phyloP scores from a whole-genome alignment of 2,113 vertebrate genomes.

The Gadus chalcogrammus region DNA sequence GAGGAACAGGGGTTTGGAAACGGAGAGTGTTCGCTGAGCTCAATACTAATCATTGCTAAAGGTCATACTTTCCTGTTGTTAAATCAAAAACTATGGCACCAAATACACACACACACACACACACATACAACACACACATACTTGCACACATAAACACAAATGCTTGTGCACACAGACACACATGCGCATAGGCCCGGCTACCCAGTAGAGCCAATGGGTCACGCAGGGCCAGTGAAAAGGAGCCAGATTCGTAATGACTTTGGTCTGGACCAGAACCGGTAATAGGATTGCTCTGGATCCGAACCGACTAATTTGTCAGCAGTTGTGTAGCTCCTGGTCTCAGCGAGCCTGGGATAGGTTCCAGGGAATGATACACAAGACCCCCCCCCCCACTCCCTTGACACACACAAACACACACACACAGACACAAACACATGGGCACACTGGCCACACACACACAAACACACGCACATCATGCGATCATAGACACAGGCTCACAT shows the following conservation, averaged over 20 bases:
- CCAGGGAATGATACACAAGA: slow-evolving; percentile 61
- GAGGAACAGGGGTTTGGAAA: not conserved
- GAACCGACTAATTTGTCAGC: slow-evolving; percentile 64
- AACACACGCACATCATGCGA: not conserved
- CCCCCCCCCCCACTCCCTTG: not conserved
- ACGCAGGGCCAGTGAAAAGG: slow-evolving; percentile 19
- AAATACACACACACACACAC: slow-evolving; percentile 1
- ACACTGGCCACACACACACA: not conserved
- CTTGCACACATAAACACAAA: slow-evolving; percentile 7
- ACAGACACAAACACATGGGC: not conserved
- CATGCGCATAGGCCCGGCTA: slow-evolving; percentile 2
- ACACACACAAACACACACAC: not conserved
- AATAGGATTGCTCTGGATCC: slow-evolving; percentile 55
- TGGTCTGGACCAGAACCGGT: slow-evolving; percentile 43
- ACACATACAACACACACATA: not conserved
- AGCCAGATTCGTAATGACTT: slow-evolving; percentile 41
- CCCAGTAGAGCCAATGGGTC: slow-evolving; percentile 15
- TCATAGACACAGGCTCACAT: not conserved
- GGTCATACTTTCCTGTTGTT: not conserved
- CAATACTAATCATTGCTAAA: slow-evolving; percentile 30
- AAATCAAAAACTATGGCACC: not conserved
- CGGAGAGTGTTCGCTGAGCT: slow-evolving; percentile 11
- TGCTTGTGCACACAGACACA: not conserved
- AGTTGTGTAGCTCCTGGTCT: slow-evolving; percentile 63
- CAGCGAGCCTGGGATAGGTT: slow-evolving; percentile 37